These are phyloP conservation scores for Sarcophaga bullata DNA, from an alignment of 1,140 invertebrate genomes.

Conservation along the genomic window DNA sequence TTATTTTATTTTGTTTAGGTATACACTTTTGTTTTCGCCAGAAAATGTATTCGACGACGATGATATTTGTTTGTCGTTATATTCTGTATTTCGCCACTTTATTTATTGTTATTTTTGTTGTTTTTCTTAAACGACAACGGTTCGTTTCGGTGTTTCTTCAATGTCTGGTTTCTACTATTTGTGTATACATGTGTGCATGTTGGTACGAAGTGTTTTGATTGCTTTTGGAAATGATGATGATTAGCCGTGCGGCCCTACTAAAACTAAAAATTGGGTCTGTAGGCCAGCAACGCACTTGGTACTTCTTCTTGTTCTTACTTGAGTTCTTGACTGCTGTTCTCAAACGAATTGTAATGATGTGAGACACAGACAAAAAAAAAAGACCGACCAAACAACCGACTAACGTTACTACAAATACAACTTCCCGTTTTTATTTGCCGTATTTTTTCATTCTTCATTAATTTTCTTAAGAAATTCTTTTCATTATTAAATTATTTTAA, in stretches of 20 bases:
- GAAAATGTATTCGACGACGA: constrained; percentile 13
- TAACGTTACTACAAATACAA: too few relatives aligned
- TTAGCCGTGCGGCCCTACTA: constrained; percentile 51
- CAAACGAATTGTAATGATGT: constrained; percentile 33
- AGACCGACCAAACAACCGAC: constrained; percentile 1
- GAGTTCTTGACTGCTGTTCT: constrained; percentile 38
- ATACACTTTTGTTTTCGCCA: background rate
- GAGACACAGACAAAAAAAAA: background rate
- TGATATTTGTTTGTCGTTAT: background rate
- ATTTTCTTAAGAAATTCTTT: background rate
- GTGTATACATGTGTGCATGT: background rate
- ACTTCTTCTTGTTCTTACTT: background rate
- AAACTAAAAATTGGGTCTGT: constrained; percentile 63
- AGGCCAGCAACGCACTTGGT: constrained; percentile 52
- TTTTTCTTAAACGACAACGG: constrained; percentile 41
- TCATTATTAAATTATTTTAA: constrained; percentile 9
- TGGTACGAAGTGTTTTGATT: constrained; percentile 32
- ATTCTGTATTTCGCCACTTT: background rate
- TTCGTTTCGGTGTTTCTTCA: constrained; percentile 51
- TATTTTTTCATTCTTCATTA: background rate
- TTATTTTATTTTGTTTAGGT: background rate
- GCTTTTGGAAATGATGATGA: constrained; percentile 54
- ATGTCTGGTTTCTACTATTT: too few relatives aligned
- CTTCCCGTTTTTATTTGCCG: too few relatives aligned
- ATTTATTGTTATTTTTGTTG: constrained; percentile 35